Percentiles rank a stretch among this genome's conserved stretches.
Conservation (phyloP, 2,888 invertebrate species). For the Poecilus cupreus region DNA sequence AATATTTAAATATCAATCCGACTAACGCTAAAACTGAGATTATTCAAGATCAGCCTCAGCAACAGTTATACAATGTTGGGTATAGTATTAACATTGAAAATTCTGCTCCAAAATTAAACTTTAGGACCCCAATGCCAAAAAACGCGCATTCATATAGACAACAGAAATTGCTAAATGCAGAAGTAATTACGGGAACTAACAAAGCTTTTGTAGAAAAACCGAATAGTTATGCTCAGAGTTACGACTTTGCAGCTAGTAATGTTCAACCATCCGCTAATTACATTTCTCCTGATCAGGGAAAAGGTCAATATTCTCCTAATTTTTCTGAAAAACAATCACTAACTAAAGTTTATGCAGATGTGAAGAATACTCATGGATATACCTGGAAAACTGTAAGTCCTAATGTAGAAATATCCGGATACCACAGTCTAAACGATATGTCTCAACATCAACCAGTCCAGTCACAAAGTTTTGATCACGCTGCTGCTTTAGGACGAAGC, state of each 20-base stretch:
- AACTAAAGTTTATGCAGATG: conserved; percentile 38
- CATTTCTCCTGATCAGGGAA: background rate
- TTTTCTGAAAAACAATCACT: conserved; percentile 1
- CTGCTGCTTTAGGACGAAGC: conserved; percentile 71
- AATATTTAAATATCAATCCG: conserved; percentile 14
- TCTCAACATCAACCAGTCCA: conserved; percentile 49
- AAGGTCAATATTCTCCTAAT: background rate
- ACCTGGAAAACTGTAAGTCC: conserved; percentile 68
- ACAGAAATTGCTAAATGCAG: conserved; percentile 59
- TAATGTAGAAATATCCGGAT: conserved; percentile 67
- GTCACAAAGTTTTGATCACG: conserved; percentile 71
- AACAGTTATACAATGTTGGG: conserved; percentile 67
- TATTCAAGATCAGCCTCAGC: background rate
- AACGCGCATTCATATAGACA: conserved; percentile 44
- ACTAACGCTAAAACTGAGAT: background rate
- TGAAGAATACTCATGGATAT: conserved; percentile 45
- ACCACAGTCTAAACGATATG: conserved; percentile 64
- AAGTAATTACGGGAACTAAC: conserved; percentile 65
- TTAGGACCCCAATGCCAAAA: conserved; percentile 30
- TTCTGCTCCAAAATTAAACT: conserved; percentile 46
- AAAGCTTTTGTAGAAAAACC: conserved; percentile 65
- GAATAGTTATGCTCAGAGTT: background rate
- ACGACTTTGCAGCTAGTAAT: conserved; percentile 1
- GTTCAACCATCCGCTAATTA: conserved; percentile 11
- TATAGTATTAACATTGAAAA: conserved; percentile 68